phyloP scores from a whole-genome alignment of 2,888 invertebrate species.

The Oxyteleia sp. region DNA sequence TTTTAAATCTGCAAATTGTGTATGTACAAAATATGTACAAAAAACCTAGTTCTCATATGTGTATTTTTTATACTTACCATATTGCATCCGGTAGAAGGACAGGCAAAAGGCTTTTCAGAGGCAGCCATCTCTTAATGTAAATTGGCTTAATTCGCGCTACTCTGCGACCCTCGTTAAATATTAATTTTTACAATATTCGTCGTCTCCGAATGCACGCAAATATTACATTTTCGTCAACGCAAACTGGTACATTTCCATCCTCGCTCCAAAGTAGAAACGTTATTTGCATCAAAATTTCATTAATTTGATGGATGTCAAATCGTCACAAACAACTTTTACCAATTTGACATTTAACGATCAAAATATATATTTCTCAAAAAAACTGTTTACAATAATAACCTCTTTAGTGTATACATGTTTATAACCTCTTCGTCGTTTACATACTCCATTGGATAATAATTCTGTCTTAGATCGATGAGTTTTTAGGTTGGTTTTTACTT shows the following conservation, averaged over 20 bases:
- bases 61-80: slow-evolving; percentile 88
- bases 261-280: background rate
- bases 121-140: slow-evolving; percentile 87
- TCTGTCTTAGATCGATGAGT: too few relatives aligned
- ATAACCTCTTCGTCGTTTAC: too few relatives aligned
- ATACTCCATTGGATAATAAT: too few relatives aligned
- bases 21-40: too few relatives aligned
- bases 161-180: background rate
- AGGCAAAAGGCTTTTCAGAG: slow-evolving; percentile 92
- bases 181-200: slow-evolving; percentile 25
- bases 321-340: too few relatives aligned
- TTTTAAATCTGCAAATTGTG: too few relatives aligned
- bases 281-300: background rate
- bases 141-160: slow-evolving; percentile 7
- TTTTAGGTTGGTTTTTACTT: too few relatives aligned
- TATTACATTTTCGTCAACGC: background rate
- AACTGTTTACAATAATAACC: too few relatives aligned
- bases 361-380: too few relatives aligned
- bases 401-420: too few relatives aligned
- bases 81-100: slow-evolving; percentile 91
- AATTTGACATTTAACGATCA: too few relatives aligned
- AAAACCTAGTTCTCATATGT: slow-evolving; percentile 1
- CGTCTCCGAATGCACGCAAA: slow-evolving; percentile 3
- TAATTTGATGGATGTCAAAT: background rate
- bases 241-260: background rate